Evolutionary conservation across 2,797 vertebrate species (phyloP), one percentile per base, ranked within the genome.

Genomic region (Hemibagrus guttatus): DNA sequence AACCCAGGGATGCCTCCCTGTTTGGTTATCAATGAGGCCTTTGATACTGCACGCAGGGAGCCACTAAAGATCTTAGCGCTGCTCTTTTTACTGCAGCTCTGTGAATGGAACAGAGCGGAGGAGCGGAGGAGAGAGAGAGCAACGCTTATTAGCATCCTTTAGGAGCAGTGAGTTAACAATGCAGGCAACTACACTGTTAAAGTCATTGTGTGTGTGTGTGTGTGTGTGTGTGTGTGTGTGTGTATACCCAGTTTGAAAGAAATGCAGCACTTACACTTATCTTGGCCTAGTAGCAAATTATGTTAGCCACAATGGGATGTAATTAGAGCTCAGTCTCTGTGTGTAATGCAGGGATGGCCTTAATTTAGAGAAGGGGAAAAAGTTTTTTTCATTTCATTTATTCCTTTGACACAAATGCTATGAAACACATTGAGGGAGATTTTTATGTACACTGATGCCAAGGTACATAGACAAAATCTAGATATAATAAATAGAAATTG

Each of bases 1-100:
- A 96, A 95, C 93, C 94, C 93, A 93, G 93, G 95, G 94, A 95
- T 93, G 94, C 95, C 86, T 92, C 94, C 92, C 91, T 91, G 95
- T 96, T 95, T 95, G 95, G 89, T 94, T 95, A 92, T 95, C 92
- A 96, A 95, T 95, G 91, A 93, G 89, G 83, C 90, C 95, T 96
- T 96, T 96, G 95, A 96, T 95, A 95, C 91, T 89, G 90, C 90
- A 84, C 93, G 94, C 91, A 88, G 94, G 95, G 93, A 91, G 92
- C 94, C 94, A 93, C 91, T 88, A 92, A 93, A 96, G 94, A 92
- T 95, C 93, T 93, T 90, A 94, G 91, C 86, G 84, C 71, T 87
- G 90, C 83, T 83, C 83, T 92, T 92, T 94, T 94, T 91, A 89
- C 85, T 89, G 91, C 89, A 54, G 87, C 76, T 88, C 86, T 89